Percentiles rank a stretch among this genome's conserved stretches.
These are phyloP conservation scores for Daphoenositta chrysoptera DNA, from an alignment of 2,113 vertebrate genomes.

Conservation along the genomic window DNA sequence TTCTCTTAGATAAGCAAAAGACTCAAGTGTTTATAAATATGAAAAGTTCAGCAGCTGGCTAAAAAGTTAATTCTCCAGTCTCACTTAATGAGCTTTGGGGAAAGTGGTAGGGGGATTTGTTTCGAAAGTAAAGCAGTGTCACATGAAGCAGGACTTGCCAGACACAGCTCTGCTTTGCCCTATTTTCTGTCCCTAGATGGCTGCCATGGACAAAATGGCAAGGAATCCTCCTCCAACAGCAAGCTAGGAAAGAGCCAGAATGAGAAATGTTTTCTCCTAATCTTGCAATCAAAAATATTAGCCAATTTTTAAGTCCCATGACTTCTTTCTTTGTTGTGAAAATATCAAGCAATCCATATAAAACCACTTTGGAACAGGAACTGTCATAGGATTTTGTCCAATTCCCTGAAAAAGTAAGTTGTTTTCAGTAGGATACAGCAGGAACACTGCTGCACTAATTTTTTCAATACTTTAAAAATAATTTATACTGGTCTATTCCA, in stretches of 20 bases:
- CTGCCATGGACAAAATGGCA: neutral
- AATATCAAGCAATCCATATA: neutral
- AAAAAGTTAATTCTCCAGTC: slow-evolving; percentile 65
- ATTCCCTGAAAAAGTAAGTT: neutral
- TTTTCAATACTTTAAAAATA: neutral
- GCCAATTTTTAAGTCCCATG: slow-evolving; percentile 11
- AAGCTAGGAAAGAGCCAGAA: neutral
- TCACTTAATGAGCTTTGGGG: slow-evolving; percentile 64
- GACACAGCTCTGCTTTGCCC: neutral
- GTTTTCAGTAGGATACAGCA: neutral
- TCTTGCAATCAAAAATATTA: neutral
- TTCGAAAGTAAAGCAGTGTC: slow-evolving; percentile 16
- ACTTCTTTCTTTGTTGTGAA: neutral
- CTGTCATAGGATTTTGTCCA: neutral
- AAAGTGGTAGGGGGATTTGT: slow-evolving; percentile 50
- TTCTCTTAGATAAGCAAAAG: slow-evolving; percentile 77
- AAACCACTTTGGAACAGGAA: neutral
- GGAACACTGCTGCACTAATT: neutral
- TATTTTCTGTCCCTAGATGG: neutral
- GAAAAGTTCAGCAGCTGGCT: slow-evolving; percentile 74
- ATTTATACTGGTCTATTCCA: neutral
- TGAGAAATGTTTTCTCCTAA: neutral
- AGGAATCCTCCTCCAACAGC: neutral
- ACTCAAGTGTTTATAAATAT: slow-evolving; percentile 80
- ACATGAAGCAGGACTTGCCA: slow-evolving; percentile 21